Evolutionary conservation across 37 sponge, comb jelly and placozoan genomes (phyloP), one percentile per base, ranked within the genome.

Genomic region (Diacarnus erythraeanus): DNA sequence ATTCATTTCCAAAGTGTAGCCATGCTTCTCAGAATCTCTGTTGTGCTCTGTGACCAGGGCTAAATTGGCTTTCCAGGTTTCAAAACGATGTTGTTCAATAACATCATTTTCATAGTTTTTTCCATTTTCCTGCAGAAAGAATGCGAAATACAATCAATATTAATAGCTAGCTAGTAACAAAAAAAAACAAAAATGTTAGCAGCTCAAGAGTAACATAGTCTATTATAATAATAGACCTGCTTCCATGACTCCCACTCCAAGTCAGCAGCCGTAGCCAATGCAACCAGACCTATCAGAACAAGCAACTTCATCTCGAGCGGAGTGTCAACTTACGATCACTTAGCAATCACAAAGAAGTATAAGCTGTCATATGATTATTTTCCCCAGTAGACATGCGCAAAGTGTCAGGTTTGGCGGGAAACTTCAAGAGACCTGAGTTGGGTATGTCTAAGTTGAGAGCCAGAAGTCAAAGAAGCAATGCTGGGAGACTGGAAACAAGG

Each of bases 191-290:
- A n/a, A n/a, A n/a, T n/a, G n/a, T n/a, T n/a, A n/a, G 57, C 15
- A 20, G 15, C 20, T 56, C 20, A 56, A 56, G 15, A 56, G 57
- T 56, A 56, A 56, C 57, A 56, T 21, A n/a, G 12, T 63, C 6
- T 4, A 68, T 38, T 21, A 8, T 68, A 68, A 23, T 8, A 3
- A 37, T 39, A 10, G 41, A 84, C 85, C 78, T 44, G 38, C 54
- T 87, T 87, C 82, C 81, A 87, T 36, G 18, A 38, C 60, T 87
- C 77, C 87, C 87, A 87, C 69, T 87, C 77, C 27, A 51, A 47
- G 3, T 47, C 47, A 39, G 57, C 82, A 0, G 87, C 81, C 25
- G 38, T 22, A n/a, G 71, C 69, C 38, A 80, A 1, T 15, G 82
- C 77, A 54, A 81, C 71, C 12, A 76, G 38, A 23, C 57, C 63